Base-by-base conservation (phyloP, 2,113 vertebrate genomes). In the Oceanodroma tethys region DNA sequence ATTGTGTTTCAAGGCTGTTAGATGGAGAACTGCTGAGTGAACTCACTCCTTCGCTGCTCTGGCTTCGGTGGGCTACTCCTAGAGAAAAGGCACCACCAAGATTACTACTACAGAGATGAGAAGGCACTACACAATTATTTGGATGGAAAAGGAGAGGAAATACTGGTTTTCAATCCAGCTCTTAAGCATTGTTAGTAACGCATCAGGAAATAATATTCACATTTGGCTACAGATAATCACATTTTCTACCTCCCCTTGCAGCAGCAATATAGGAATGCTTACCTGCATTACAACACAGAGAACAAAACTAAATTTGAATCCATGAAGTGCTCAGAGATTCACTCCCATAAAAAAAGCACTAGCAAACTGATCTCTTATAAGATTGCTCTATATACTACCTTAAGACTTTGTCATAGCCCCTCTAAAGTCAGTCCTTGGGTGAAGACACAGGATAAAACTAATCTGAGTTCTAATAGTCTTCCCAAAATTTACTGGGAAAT, bases 41-140 rank as follows among this genome's bases (percentile, higher is more conserved):
- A 97, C 99, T 99, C 97, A 99, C 99, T 50, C 99, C 99, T 98
- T 99, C 99, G 10, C 99, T 99, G 98, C 99, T 99, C 98, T 99
- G 99, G 98, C 99, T 99, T 83, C 99, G 99, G 95, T 99, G 99
- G 56, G 99, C 98, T 94, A 99, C 99, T 95, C 99, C 99, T 99
- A 95, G n/a, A 81, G 87, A 88, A 95, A 89, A 98, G 53, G 96
- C 73, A 93, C 2, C 72, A 84, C 40, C 38, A 89, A 42, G 38
- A 65, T 87, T 70, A 90, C 79, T 81, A 47, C 66, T 43, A 16
- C 3, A 48, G 78, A 81, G 60, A 53, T 56, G 34, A 88, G 60
- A 95, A 82, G 53, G n/a, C 67, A 87, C 45, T 40, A 48, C 56
- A 66, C 10, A 79, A 26, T 63, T 50, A 93, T 8, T 30, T 50